These are phyloP conservation scores for Monochamus alternatus DNA, from an alignment of 2,888 invertebrate genomes.

Conservation along the genomic window DNA sequence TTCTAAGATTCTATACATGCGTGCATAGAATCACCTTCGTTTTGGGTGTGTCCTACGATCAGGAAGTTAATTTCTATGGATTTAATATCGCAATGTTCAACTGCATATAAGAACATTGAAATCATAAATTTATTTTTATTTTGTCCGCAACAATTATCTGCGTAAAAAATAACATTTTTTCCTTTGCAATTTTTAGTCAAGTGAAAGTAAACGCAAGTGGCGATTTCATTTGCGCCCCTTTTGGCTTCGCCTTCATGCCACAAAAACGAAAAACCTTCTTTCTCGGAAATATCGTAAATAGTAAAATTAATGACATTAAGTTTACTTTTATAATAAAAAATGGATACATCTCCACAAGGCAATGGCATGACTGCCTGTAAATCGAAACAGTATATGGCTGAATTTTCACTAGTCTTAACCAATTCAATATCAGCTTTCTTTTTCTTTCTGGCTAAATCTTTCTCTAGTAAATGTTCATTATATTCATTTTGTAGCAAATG, in stretches of 20 bases:
- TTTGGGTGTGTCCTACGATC: slow-evolving; percentile 42
- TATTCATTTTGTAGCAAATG: slow-evolving; percentile 26
- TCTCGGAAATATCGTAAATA: slow-evolving; percentile 19
- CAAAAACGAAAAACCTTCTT: slow-evolving; percentile 36
- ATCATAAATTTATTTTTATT: slow-evolving; percentile 41
- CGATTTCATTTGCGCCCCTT: slow-evolving; percentile 40
- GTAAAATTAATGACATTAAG: slow-evolving; percentile 24
- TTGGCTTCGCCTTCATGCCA: slow-evolving; percentile 32
- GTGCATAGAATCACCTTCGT: slow-evolving; percentile 42
- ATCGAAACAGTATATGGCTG: slow-evolving; percentile 20
- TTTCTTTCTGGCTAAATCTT: slow-evolving; percentile 18
- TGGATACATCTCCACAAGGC: slow-evolving; percentile 23
- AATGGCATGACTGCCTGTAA: slow-evolving; percentile 24
- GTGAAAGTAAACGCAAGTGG: slow-evolving; percentile 36
- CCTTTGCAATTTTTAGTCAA: slow-evolving; percentile 26
- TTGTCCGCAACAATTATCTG: slow-evolving; percentile 34
- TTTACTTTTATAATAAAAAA: slow-evolving; percentile 26
- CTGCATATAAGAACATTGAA: slow-evolving; percentile 38
- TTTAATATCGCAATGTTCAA: slow-evolving; percentile 17
- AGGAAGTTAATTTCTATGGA: slow-evolving; percentile 35
- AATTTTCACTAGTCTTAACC: slow-evolving; percentile 20
- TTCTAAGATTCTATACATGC: slow-evolving; percentile 41
- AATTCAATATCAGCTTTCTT: slow-evolving; percentile 20
- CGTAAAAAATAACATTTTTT: slow-evolving; percentile 38
- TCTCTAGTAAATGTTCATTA: slow-evolving; percentile 17